phyloP scores from a whole-genome alignment of 1,140 invertebrate genomes.

The Steinernema feltiae region DNA sequence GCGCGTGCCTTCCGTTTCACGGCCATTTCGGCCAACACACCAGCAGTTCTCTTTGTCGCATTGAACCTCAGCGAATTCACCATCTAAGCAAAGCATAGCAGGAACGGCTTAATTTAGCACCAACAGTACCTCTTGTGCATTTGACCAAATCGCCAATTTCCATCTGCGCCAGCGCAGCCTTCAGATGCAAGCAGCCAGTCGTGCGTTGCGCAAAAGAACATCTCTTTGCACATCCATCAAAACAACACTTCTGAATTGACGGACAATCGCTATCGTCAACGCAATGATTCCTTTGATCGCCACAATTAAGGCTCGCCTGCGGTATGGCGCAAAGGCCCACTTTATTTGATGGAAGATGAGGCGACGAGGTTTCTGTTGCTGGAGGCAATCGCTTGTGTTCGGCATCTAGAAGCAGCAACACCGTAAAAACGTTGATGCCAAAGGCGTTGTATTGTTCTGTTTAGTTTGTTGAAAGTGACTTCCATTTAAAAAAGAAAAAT shows the following conservation, averaged over 20 bases:
- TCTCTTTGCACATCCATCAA: conserved; percentile 43
- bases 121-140: conserved; percentile 33
- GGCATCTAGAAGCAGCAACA: background rate
- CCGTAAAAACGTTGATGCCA: background rate
- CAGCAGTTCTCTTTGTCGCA: conserved; percentile 43
- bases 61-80: conserved; percentile 41
- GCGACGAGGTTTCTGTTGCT: background rate
- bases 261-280: conserved; percentile 37
- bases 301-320: background rate
- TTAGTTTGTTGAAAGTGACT: no score
- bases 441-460: no score
- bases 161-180: conserved; percentile 35
- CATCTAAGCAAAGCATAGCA: conserved; percentile 31
- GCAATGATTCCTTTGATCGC: conserved; percentile 28
- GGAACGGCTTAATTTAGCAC: no score
- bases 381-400: background rate
- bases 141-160: conserved; percentile 31
- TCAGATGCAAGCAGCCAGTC: conserved; percentile 46
- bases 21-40: conserved; percentile 42
- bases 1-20: conserved; percentile 45
- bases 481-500: no score
- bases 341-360: background rate
- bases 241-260: conserved; percentile 48
- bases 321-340: background rate
- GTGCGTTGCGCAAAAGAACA: conserved; percentile 43